phyloP scores from a whole-genome alignment of 2,113 vertebrate species.

The Sciurus niger region DNA sequence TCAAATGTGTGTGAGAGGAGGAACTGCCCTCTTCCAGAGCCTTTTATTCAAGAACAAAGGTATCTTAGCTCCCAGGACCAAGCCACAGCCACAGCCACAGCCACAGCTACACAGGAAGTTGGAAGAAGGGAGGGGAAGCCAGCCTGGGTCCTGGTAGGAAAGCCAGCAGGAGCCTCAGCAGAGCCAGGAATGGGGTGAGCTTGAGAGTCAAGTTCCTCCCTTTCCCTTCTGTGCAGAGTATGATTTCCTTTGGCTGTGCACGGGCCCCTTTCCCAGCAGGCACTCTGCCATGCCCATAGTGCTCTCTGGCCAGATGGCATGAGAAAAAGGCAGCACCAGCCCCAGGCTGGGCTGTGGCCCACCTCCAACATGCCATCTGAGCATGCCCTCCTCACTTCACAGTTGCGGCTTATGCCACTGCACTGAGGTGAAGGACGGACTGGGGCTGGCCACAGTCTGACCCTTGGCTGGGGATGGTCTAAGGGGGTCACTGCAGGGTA shows the following conservation, averaged over 20 bases:
- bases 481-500: background rate
- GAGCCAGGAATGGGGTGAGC: background rate
- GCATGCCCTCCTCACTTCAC: background rate
- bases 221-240: background rate
- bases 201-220: background rate
- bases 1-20: background rate
- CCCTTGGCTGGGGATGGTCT: background rate
- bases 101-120: background rate
- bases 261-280: background rate
- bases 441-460: background rate
- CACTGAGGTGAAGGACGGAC: background rate
- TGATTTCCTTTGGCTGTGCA: background rate
- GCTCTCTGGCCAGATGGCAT: background rate
- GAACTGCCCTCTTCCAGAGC: background rate
- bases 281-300: background rate
- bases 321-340: background rate
- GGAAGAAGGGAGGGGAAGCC: background rate
- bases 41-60: constrained; percentile 42
- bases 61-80: background rate
- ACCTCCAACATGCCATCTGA: background rate
- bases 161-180: background rate
- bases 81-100: background rate
- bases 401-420: background rate
- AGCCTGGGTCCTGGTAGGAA: background rate
- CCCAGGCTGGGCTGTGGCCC: background rate